Evolutionary conservation across 2,888 invertebrate genomes (phyloP), one percentile per base, ranked within the genome.

Genomic region (Lucinisca nassula): DNA sequence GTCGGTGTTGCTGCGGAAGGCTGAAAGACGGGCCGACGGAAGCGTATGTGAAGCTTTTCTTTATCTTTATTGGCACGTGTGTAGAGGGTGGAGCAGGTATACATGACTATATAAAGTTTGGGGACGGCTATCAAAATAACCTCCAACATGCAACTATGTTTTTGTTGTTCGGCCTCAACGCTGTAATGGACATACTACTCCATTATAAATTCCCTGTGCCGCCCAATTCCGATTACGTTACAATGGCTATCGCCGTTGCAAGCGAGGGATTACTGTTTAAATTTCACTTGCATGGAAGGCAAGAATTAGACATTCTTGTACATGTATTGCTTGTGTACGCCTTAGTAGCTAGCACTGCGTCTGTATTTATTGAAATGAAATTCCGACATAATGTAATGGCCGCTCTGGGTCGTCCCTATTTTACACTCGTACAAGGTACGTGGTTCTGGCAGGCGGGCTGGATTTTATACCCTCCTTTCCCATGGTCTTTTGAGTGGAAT

Each of bases 111-210:
- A 24, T 30, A 4, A 10, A 67, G 8, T 8, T 35, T 95, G 40
- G 91, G 17, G 96, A 96, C 91, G 90, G 90, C 17, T 91, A 93
- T 76, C 88, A 95, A n/a, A 95, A 95, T 32, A 96, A 96, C 91
- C 96, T 94, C n/a, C 97, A 97, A 86, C 97, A 97, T 90, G 95
- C 96, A 78, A 96, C 96, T 49, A 97, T 97, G 96, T 97, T 96
- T 92, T 95, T 96, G 92, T 96, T 96, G 93, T 97, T 97, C 91
- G 96, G 95, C 10, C 79, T 97, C 45, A 94, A 94, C 75, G 96
- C 96, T 8, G 91, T 96, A 0, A 84, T 96, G n/a, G 97, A 96
- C 82, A 87, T 96, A 4, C 91, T 96, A 12, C 85, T 94, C 21
- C 93, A 95, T 88, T 95, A 94, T 86, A 94, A 91, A 61, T 77